Percentiles rank a stretch among this genome's conserved stretches.
These are phyloP conservation scores for Trachemys scripta DNA, from an alignment of 2,113 vertebrate genomes.

Conservation along the genomic window DNA sequence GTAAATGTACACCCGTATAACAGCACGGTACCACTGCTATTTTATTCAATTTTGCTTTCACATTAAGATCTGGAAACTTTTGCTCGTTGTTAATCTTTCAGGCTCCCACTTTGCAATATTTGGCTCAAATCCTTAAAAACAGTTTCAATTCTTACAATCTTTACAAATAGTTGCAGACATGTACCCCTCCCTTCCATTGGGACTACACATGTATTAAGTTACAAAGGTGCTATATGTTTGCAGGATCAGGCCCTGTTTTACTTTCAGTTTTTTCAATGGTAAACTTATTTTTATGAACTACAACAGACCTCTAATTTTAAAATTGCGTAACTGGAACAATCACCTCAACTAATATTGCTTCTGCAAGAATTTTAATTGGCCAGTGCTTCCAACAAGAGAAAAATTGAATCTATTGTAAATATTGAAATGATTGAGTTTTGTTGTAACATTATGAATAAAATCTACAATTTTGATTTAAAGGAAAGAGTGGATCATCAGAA, in stretches of 20 bases:
- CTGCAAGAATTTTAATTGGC: slow-evolving; percentile 12
- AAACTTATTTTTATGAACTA: neutral
- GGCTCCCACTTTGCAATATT: neutral
- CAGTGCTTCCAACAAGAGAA: neutral
- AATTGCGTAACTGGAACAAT: neutral
- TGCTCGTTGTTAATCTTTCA: neutral
- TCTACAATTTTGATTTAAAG: neutral
- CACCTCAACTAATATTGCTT: neutral
- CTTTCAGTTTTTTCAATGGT: neutral
- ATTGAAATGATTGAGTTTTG: neutral
- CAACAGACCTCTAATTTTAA: neutral
- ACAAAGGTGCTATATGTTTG: neutral
- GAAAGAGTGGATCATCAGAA: neutral
- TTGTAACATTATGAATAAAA: neutral
- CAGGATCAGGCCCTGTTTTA: neutral
- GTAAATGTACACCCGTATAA: neutral
- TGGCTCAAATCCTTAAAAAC: neutral
- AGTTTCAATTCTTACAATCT: neutral
- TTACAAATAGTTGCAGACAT: neutral
- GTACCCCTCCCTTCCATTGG: neutral
- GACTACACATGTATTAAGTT: neutral
- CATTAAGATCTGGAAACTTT: neutral
- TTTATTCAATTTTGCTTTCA: neutral
- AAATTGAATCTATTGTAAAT: neutral
- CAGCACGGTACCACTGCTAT: neutral